Percentiles rank a stretch among this genome's conserved stretches.
These are phyloP conservation scores for Podargus strigoides DNA, from an alignment of 2,797 vertebrate species.

Conservation along the genomic window DNA sequence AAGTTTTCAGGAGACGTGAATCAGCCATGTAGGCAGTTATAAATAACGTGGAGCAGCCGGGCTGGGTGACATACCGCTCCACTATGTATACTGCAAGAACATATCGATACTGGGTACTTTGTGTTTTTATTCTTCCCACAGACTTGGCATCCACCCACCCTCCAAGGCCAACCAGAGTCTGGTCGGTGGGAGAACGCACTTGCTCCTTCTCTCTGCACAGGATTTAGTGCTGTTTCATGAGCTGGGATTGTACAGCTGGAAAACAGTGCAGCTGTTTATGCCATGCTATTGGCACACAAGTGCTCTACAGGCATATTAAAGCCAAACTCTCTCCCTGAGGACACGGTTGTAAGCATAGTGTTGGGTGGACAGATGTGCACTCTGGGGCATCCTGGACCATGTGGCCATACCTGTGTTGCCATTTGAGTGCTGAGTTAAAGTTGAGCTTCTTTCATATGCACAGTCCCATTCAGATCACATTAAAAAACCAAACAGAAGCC, in stretches of 20 bases:
- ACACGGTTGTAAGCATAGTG: not conserved
- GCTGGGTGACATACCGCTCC: not conserved
- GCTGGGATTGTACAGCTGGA: not conserved
- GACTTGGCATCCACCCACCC: not conserved
- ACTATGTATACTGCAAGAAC: not conserved
- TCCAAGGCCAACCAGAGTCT: not conserved
- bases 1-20: constrained; percentile 31
- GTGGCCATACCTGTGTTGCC: not conserved
- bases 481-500: not conserved
- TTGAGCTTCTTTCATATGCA: not conserved
- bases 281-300: not conserved
- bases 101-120: not conserved
- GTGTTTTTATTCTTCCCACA: not conserved
- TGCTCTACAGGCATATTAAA: not conserved
- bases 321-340: not conserved
- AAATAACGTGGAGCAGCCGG: not conserved
- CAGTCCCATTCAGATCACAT: not conserved
- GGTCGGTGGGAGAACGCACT: not conserved
- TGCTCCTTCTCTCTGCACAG: fast-evolving
- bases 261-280: not conserved
- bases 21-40: constrained; percentile 11
- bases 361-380: not conserved
- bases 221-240: not conserved
- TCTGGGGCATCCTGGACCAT: not conserved
- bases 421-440: not conserved